phyloP scores from a whole-genome alignment of 2,888 invertebrate genomes.

The Eupeodes luniger region DNA sequence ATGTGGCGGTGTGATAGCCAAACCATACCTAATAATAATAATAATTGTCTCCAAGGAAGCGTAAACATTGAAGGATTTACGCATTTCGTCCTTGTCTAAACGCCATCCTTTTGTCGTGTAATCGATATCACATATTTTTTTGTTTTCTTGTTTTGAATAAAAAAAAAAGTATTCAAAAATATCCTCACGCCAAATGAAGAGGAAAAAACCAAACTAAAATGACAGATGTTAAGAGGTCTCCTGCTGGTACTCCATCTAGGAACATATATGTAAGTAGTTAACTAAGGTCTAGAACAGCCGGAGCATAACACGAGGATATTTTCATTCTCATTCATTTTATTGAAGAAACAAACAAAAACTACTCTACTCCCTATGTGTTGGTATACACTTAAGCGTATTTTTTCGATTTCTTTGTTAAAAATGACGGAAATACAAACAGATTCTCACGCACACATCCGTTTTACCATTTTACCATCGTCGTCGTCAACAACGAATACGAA shows the following conservation, averaged over 20 bases:
- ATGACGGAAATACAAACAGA: constrained; percentile 55
- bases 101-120: constrained; percentile 21
- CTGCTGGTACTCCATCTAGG: constrained; percentile 66
- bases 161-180: constrained; percentile 19
- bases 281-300: constrained; percentile 51
- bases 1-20: not conserved
- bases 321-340: constrained; percentile 44
- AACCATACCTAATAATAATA: not conserved
- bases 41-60: constrained; percentile 14
- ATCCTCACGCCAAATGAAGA: constrained; percentile 66
- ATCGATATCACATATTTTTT: constrained; percentile 18
- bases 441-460: constrained; percentile 61
- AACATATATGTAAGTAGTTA: not conserved
- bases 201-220: constrained; percentile 46
- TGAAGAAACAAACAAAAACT: not conserved
- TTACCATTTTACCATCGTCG: not conserved
- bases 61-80: constrained; percentile 26
- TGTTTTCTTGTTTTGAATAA: not conserved
- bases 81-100: constrained; percentile 9
- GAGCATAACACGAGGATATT: constrained; percentile 75
- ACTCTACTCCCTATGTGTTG: not conserved
- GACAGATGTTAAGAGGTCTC: constrained; percentile 71
- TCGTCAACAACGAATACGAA: not conserved
- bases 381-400: constrained; percentile 18
- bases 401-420: constrained; percentile 27